phyloP scores from a whole-genome alignment of 2,888 invertebrate genomes.

The Aleiodes leptofemur region DNA sequence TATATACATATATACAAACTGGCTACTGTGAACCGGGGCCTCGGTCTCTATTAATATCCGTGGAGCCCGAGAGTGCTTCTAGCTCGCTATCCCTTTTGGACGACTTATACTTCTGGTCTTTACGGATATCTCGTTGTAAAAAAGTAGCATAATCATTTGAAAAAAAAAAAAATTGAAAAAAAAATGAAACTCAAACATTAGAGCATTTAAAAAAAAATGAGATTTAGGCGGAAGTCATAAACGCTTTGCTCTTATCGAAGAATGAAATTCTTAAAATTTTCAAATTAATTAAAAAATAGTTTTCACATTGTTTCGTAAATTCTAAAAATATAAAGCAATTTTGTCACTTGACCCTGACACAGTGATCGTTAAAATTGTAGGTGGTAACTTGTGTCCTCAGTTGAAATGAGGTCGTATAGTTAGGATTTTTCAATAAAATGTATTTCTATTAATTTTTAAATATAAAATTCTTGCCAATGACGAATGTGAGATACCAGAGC shows the following conservation, averaged over 20 bases:
- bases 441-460: background rate
- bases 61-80: constrained; percentile 54
- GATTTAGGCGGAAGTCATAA: background rate
- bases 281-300: background rate
- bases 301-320: constrained; percentile 4
- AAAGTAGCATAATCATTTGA: background rate
- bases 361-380: constrained; percentile 28
- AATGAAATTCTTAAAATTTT: background rate
- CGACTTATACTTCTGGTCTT: constrained; percentile 24
- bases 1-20: constrained; percentile 58
- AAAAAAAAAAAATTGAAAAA: too few relatives aligned
- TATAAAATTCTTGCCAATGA: background rate
- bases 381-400: constrained; percentile 1
- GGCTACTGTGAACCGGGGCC: constrained; percentile 61
- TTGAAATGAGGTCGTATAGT: background rate
- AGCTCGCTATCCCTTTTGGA: constrained; percentile 34
- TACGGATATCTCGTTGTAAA: background rate
- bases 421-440: background rate
- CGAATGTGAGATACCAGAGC: background rate
- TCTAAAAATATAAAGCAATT: constrained; percentile 27
- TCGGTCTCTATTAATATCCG: constrained; percentile 74
- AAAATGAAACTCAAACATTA: background rate
- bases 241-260: background rate
- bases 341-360: constrained; percentile 30
- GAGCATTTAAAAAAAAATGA: background rate